Evolutionary conservation across 2,797 vertebrate species (phyloP), one percentile per base, ranked within the genome.

Genomic region (Nannoperca obscura): DNA sequence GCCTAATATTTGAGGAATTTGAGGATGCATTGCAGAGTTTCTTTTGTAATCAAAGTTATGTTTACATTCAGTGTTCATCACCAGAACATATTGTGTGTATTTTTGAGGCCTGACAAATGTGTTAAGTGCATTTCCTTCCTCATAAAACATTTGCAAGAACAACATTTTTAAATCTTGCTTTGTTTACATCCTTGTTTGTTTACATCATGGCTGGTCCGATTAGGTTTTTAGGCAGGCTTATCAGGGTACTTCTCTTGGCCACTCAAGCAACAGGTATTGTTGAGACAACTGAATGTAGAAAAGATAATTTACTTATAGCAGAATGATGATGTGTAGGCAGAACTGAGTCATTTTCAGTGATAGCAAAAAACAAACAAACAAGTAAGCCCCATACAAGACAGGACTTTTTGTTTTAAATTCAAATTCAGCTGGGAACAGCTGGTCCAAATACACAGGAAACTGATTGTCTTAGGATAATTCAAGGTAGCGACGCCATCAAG

Each of bases 391-490:
- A 34, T 40, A 3, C 11, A 11, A 34, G 13, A 15, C 22, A 19
- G 12, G 15, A 2, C 14, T 70, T 74, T 49, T 62, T 19, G 49
- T 49, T 59, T 70, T 49, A 19, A 22, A 55, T 71, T 72, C 1
- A n/a, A 34, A 40, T 46, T 55, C 7, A 5, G 22, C 19, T 50
- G 11, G 13, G 12, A 80, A 50, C 55, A 75, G 30, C 50, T 40
- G 3, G 7, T 58, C 58, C 7, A 76, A 50, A 76, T 17, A 19
- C 11, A 58, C 30, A 46, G 17, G 22, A 69, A 61, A 61, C 9
- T 4, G 8, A 61, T 74, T 69, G 73, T 80, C 40, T 58, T 17
- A 1, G 20, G 38, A 71, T 73, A 55, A 80, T 66, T 82, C 47
- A 70, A 69, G 6, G 44, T 62, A 67, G 24, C 52, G 74, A 50